Evolutionary conservation across 2,888 invertebrate genomes (phyloP).

Genomic region (Sturmia bella): DNA sequence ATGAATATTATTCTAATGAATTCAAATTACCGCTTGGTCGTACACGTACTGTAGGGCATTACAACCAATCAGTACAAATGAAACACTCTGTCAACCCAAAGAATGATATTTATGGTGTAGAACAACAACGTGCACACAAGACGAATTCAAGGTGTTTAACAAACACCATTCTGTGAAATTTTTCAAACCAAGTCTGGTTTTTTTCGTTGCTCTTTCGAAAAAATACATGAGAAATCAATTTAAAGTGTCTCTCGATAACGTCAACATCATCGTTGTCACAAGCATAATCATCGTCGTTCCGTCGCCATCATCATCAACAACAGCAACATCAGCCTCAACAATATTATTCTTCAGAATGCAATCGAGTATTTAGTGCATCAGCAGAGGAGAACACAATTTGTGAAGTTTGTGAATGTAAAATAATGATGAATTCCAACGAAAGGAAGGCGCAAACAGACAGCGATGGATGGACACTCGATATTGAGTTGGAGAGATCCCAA

Average conservation of each 20-base stretch:
- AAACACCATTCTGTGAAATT: constrained; percentile 34
- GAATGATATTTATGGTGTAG: constrained; percentile 58
- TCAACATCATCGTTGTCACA: constrained; percentile 73
- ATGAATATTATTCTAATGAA: too few relatives aligned
- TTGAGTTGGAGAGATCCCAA: constrained; percentile 17
- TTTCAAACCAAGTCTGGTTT: constrained; percentile 9
- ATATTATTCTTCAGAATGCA: constrained; percentile 73
- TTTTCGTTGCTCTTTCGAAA: constrained; percentile 37
- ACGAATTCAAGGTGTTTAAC: constrained; percentile 56
- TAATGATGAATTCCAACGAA: constrained; percentile 75
- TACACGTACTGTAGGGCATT: constrained; percentile 5
- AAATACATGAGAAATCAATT: constrained; percentile 72
- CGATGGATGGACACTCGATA: constrained; percentile 22
- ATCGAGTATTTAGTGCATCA: constrained; percentile 62
- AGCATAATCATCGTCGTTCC: constrained; percentile 38
- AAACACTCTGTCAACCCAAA: constrained; percentile 63
- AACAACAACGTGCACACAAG: constrained; percentile 60
- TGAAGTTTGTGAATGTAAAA: constrained; percentile 46
- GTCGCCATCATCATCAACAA: constrained; percentile 4
- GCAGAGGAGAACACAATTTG: constrained; percentile 24
- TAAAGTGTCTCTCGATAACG: constrained; percentile 78
- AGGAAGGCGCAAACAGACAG: constrained; percentile 68
- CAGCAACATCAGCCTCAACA: constrained; percentile 52
- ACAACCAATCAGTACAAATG: constrained; percentile 35
- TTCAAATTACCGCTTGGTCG: too few relatives aligned